Base-by-base conservation (phyloP, 2,888 invertebrate species). In the Drosophila recens region DNA sequence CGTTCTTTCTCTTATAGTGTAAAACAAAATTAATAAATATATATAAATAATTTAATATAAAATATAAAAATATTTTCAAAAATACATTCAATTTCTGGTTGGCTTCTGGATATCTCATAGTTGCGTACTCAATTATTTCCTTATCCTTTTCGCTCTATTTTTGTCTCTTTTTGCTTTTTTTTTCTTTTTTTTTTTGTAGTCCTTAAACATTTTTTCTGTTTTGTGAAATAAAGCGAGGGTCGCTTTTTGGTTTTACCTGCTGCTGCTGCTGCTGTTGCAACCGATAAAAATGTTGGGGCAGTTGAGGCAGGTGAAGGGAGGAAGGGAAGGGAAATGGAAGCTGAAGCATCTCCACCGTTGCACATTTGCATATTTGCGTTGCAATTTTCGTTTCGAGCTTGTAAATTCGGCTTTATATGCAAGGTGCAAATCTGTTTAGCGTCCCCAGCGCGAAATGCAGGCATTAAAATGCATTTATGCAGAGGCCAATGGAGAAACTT, bases 381-480 rank as follows among this genome's bases (percentile, higher is more conserved):
- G 75, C 80, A 89, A 82, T 87, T 89, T 89, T 87, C 75, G 63
- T 71, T 65, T 67, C 17, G 62, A 86, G 81, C 84, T 82, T 85
- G 82, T 82, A 87, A 87, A 85, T 89, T 81, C 71, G 69, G 66
- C 70, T 78, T 72, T 88, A 79, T 84, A 76, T 75, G 78, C 82
- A 71, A 84, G 85, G 85, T 80, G 85, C 70, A 89, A 87, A 87
- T 87, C 88, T 87, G 82, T 87, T 89, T 82, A 87, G 78, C 75
- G 77, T 58, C 59, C 69, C 57, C 46, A 49, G 56, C 45, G 69
- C 56, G 71, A 67, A 72, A 63, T 54, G 52, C 9, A 48, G 36
- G 61, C 87, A 88, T 83, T 72, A 88, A 80, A 78, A 88, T 84
- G 89, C 79, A 84, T 86, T 88, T 84, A 84, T 84, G 87, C 81